Evolutionary conservation across 2,113 vertebrate species (phyloP).

Genomic region (Neolamprologus sp.): DNA sequence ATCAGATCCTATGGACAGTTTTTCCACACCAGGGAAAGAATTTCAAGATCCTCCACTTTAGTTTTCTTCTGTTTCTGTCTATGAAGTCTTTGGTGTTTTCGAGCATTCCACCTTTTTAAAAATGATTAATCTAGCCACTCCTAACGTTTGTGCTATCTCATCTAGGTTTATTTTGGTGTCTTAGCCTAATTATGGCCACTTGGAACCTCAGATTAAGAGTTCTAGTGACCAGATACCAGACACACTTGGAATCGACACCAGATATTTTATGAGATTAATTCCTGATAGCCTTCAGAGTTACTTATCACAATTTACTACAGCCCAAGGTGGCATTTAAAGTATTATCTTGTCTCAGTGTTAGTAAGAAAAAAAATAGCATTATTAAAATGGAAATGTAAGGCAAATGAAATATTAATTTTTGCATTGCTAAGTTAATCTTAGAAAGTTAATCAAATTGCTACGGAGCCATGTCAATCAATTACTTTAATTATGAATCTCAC

Average conservation of each 20-base stretch:
- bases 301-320: not conserved
- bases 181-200: not conserved
- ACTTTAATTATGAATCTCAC: not conserved
- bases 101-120: not conserved
- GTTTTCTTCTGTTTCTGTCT: not conserved
- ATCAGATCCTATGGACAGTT: not conserved
- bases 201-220: not conserved
- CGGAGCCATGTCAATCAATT: not conserved
- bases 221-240: not conserved
- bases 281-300: not conserved
- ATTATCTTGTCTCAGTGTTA: not conserved
- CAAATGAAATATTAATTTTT: not conserved
- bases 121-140: not conserved
- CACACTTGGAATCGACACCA: not conserved
- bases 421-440: not conserved
- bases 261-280: not conserved
- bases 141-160: not conserved
- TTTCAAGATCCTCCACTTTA: not conserved
- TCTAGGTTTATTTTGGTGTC: not conserved
- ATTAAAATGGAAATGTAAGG: not conserved
- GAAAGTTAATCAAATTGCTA: not conserved
- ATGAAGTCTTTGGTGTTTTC: not conserved
- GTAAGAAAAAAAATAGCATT: no score
- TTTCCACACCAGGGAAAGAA: not conserved
- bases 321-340: not conserved